Conservation (phyloP, 2,113 vertebrate genomes). For the Neomonachus schauinslandi region DNA sequence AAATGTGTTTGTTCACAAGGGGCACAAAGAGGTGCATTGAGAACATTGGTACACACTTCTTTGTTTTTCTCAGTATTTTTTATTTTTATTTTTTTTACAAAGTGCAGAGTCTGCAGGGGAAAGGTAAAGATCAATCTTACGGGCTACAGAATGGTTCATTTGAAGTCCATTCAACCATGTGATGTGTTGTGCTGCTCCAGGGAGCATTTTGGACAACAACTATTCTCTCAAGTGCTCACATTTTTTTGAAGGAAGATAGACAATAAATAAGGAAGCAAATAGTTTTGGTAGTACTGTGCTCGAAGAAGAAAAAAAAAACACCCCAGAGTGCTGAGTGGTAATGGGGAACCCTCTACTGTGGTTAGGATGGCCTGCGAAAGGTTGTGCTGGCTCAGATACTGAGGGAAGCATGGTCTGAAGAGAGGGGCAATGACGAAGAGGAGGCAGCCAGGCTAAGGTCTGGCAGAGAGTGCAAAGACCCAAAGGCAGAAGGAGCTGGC, state of each 20-base stretch:
- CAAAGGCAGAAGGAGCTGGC: not conserved
- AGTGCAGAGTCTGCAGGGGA: not conserved
- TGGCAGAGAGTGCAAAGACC: not conserved
- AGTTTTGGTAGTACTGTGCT: not conserved
- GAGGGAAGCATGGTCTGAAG: not conserved
- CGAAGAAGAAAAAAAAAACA: not conserved
- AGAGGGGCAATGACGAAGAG: not conserved
- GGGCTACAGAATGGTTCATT: not conserved
- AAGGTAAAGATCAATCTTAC: not conserved
- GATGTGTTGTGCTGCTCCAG: not conserved
- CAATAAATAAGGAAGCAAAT: not conserved
- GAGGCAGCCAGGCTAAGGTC: not conserved
- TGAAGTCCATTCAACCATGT: not conserved
- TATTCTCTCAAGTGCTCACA: not conserved
- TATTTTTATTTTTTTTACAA: not conserved
- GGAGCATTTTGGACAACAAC: not conserved
- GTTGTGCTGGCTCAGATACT: not conserved
- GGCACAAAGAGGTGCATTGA: not conserved
- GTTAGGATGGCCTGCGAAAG: not conserved
- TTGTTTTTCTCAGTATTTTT: not conserved
- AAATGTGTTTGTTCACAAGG: not conserved
- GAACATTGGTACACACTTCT: not conserved
- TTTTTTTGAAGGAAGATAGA: not conserved
- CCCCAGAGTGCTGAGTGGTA: not conserved
- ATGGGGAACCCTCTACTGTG: not conserved